A percentile compares a stretch with the other conserved stretches of the same genome.
Evolutionary conservation across 2,113 vertebrate genomes (phyloP).

Genomic region (Myotis davidii): DNA sequence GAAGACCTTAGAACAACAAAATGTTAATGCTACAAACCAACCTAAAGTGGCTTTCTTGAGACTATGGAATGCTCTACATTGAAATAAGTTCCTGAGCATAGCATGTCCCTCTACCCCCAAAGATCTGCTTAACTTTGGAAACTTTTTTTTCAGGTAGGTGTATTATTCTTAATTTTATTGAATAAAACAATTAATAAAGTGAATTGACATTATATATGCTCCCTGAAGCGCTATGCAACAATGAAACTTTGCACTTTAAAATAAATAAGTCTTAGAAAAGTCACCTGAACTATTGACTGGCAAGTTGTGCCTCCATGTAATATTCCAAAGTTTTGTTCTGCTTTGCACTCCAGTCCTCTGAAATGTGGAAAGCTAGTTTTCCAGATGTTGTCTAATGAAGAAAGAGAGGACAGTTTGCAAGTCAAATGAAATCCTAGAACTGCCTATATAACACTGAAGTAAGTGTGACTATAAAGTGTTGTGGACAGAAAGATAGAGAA

Average conservation of each 20-base stretch:
- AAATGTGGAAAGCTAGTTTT: background rate
- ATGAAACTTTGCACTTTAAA: background rate
- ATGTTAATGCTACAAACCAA: background rate
- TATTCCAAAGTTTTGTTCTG: background rate
- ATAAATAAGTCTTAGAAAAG: background rate
- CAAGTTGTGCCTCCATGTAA: background rate
- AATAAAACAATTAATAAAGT: background rate
- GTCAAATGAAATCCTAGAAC: background rate
- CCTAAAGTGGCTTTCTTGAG: background rate
- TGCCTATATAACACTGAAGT: background rate
- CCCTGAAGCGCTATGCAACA: background rate
- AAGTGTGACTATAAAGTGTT: background rate
- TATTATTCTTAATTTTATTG: background rate
- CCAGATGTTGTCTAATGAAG: background rate
- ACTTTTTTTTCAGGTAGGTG: background rate
- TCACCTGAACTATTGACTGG: background rate
- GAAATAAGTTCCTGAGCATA: background rate
- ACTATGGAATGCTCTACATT: fast-evolving
- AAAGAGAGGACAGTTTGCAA: background rate
- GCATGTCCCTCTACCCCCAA: background rate
- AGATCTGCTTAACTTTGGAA: background rate
- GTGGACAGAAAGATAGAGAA: background rate
- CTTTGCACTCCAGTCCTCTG: background rate
- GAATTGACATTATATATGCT: background rate
- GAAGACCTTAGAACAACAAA: background rate